A percentile compares a stretch with the other conserved stretches of the same genome.
Evolutionary conservation across 2,113 vertebrate genomes (phyloP).

Genomic region (Bambusicola thoracicus): DNA sequence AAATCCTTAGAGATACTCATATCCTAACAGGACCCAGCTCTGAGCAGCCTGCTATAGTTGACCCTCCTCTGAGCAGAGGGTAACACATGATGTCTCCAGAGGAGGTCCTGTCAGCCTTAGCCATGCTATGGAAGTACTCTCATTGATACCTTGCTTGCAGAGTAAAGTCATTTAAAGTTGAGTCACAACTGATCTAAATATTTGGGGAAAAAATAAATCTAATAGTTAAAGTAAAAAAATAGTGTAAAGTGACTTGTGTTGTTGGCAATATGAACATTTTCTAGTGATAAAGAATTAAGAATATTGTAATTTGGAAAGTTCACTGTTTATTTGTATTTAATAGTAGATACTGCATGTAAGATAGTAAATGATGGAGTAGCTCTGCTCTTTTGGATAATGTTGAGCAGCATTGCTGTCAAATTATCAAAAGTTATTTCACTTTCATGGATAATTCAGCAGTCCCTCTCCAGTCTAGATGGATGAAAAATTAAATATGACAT

Average conservation of each 20-base stretch:
- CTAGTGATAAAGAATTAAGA: background rate
- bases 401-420: conserved; percentile 39
- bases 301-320: background rate
- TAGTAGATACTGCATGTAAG: background rate
- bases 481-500: conserved; percentile 60
- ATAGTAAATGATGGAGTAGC: conserved; percentile 8
- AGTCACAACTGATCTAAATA: background rate
- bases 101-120: too few species aligned
- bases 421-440: conserved; percentile 39
- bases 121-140: background rate
- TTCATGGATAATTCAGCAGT: conserved; percentile 62
- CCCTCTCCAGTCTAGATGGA: background rate
- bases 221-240: background rate
- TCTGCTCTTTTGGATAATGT: background rate
- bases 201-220: background rate
- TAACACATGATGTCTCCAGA: too few species aligned
- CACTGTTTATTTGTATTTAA: background rate
- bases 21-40: too few species aligned
- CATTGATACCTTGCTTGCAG: background rate
- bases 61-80: background rate
- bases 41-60: background rate
- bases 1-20: background rate
- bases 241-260: background rate
- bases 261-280: background rate
- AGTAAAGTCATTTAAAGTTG: background rate